A percentile compares a stretch with the other conserved stretches of the same genome.
Evolutionary conservation across 1,140 invertebrate genomes (phyloP).

Genomic region (Sesamia nonagrioides): DNA sequence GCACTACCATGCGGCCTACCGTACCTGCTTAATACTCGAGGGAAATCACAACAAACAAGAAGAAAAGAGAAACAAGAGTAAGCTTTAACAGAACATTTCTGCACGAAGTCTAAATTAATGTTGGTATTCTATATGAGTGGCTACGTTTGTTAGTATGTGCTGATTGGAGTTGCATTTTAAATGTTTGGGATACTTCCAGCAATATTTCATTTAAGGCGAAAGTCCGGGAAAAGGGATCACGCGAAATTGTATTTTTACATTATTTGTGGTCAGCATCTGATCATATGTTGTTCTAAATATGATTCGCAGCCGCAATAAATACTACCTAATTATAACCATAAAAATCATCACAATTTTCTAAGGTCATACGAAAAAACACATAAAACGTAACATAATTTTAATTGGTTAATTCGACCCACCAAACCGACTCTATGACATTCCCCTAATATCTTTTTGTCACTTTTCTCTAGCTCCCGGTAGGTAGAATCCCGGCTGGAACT

Average conservation of each 20-base stretch:
- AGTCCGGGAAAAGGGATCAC: no score
- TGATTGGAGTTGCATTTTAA: neutral
- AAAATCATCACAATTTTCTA: no score
- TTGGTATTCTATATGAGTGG: neutral
- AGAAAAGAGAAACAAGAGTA: constrained; percentile 31
- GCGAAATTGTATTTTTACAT: no score
- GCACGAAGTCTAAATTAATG: constrained; percentile 14
- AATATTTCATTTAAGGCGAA: neutral
- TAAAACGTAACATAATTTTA: no score
- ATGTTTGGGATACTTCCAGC: neutral
- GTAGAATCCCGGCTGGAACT: constrained; percentile 82
- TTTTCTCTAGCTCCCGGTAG: constrained; percentile 87
- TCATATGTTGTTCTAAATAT: no score
- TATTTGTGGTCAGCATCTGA: no score
- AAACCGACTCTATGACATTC: neutral
- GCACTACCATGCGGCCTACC: constrained; percentile 1
- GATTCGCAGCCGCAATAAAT: no score
- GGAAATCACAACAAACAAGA: constrained; percentile 27
- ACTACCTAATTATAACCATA: no score
- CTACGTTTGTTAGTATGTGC: neutral
- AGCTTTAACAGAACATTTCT: constrained; percentile 22
- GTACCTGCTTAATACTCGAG: constrained; percentile 3
- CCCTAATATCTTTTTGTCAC: neutral
- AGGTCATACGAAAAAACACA: no score
- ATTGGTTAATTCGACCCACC: no score